Conservation (phyloP, 2,113 vertebrate species). For the Chaetops frenatus region DNA sequence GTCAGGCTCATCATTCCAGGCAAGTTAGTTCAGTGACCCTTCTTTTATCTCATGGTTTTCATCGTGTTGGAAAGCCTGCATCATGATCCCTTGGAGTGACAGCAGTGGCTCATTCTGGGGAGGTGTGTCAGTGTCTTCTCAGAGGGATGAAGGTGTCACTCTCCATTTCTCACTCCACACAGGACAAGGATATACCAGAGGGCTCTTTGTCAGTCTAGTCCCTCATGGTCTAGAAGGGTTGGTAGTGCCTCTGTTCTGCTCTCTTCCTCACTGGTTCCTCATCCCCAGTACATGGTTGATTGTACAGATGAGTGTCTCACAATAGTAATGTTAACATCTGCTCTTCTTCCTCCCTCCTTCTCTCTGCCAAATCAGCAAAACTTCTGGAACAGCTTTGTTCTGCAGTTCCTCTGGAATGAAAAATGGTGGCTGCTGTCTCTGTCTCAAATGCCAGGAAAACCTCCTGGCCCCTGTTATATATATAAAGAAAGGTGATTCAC, state of each 20-base stretch:
- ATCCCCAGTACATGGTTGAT: neutral
- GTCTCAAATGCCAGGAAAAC: neutral
- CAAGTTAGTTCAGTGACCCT: conserved; percentile 21
- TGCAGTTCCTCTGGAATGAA: neutral
- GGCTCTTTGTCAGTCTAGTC: neutral
- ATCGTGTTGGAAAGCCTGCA: neutral
- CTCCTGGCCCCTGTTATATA: neutral
- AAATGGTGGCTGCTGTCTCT: neutral
- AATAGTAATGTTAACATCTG: neutral
- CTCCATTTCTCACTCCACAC: neutral
- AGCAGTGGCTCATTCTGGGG: neutral
- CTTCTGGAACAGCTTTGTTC: neutral
- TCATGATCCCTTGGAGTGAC: conserved; percentile 5
- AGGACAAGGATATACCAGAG: neutral
- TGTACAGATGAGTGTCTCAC: neutral
- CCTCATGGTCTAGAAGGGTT: neutral
- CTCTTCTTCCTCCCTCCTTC: neutral
- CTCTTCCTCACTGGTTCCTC: neutral
- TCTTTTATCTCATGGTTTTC: conserved; percentile 40
- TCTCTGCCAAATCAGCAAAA: neutral
- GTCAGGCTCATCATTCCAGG: conserved; percentile 45
- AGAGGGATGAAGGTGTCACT: conserved; percentile 24
- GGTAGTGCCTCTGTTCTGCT: neutral
- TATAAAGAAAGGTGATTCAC: neutral
- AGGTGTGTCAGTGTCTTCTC: conserved; percentile 26